These are phyloP conservation scores for Salticus scenicus DNA, from an alignment of 2,888 invertebrate genomes.

Conservation along the genomic window DNA sequence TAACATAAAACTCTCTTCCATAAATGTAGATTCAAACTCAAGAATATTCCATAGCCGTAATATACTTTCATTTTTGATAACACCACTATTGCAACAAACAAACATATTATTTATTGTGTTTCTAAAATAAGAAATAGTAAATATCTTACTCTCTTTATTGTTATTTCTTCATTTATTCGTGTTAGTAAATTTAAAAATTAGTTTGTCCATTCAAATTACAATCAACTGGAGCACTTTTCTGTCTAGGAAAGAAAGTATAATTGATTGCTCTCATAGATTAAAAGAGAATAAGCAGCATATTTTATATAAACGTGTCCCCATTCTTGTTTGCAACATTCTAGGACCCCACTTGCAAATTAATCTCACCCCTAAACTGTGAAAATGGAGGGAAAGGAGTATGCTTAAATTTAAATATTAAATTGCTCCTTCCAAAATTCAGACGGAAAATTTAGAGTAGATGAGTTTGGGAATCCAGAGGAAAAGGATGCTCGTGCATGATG, in stretches of 20 bases:
- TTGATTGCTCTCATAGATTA: not conserved
- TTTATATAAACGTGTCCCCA: not conserved
- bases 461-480: not conserved
- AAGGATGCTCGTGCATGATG: not conserved
- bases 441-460: not conserved
- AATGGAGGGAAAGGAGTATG: not conserved
- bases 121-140: too few relatives aligned
- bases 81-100: too few relatives aligned
- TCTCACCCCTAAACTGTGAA: not conserved
- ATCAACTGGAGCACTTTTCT: not conserved
- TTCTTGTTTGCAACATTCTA: not conserved
- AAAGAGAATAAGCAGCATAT: not conserved
- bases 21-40: too few relatives aligned
- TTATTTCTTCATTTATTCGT: too few relatives aligned
- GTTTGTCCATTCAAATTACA: not conserved
- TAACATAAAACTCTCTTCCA: too few relatives aligned
- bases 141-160: too few relatives aligned
- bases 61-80: too few relatives aligned
- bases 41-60: too few relatives aligned
- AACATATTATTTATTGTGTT: too few relatives aligned
- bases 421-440: not conserved
- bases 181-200: not conserved
- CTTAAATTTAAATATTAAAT: conserved; percentile 16
- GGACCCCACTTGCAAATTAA: not conserved
- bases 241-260: not conserved